Evolutionary conservation across 2,113 vertebrate genomes (phyloP), one percentile per base, ranked within the genome.

Genomic region (Tachysurus fulvidraco): DNA sequence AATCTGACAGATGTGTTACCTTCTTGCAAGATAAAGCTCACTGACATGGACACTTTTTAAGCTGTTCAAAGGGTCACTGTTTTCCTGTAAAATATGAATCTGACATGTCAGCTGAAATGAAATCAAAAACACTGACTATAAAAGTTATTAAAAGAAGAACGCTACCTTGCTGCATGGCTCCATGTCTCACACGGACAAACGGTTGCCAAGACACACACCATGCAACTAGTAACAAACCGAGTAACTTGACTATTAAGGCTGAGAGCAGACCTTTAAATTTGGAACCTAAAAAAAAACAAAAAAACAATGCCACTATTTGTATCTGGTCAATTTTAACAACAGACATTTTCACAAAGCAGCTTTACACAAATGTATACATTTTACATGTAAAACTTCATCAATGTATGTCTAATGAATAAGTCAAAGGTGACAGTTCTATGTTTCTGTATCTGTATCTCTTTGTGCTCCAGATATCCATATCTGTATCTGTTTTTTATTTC

Each of bases 181-280:
- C 55, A 76, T 81, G 76, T 57, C 83, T 85, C 54, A 54, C 54
- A 41, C 44, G 12, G 16, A 17, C 25, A 19, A 16, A 23, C 67
- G 50, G 87, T 88, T 81, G 57, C 87, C 52, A 82, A 62, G 69
- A 81, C 57, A 85, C 77, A 62, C 83, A 28, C 83, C 10, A 57
- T 30, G 41, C 28, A 36, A 74, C 64, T 77, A 59, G 85, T 54
- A 78, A 85, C 73, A 52, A 50, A 76, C 23, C 30, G 77, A 57
- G 54, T 10, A 79, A 57, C 17, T 79, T 30, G 28, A 36, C 4
- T 57, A 55, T 78, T 30, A 79, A 79, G 16, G 6, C 23, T 55
- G 16, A 46, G 41, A 71, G 1, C 30, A 71, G 67, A 25, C 21
- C 11, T n/a, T 76, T 76, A 46, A 76, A 76, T 10, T 2, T 46